Evolutionary conservation across 2,888 invertebrate genomes (phyloP).

Genomic region (Dermolepida albohirtum): DNA sequence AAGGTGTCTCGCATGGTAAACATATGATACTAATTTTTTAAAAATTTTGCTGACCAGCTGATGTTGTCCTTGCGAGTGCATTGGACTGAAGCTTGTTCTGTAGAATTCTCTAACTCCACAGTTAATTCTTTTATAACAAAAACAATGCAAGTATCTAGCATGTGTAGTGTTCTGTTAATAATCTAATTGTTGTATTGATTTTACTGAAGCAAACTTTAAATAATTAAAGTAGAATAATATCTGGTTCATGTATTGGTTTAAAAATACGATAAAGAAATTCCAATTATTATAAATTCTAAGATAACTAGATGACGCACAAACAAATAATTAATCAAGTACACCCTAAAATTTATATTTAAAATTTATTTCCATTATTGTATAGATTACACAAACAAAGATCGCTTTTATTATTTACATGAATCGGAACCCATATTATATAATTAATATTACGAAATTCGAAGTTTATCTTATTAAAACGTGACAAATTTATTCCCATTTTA

Average conservation of each 20-base stretch:
- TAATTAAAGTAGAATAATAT: neutral
- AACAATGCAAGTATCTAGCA: no score
- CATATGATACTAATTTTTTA: no score
- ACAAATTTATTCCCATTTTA: conserved; percentile 33
- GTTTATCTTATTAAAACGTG: conserved; percentile 33
- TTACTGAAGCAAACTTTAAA: neutral
- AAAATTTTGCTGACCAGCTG: no score
- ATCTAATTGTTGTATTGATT: no score
- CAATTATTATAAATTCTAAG: conserved; percentile 15
- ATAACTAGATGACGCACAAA: conserved; percentile 5
- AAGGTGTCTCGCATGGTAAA: no score
- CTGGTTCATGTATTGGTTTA: neutral
- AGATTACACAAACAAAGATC: neutral
- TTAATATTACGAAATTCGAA: conserved; percentile 22
- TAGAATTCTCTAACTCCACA: no score
- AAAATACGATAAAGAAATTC: neutral
- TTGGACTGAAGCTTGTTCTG: no score
- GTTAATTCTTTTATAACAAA: no score
- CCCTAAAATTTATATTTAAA: conserved; percentile 9
- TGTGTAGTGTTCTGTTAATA: no score
- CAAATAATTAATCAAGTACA: conserved; percentile 2
- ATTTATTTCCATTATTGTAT: conserved; percentile 2
- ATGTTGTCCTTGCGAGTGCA: no score
- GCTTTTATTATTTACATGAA: neutral
- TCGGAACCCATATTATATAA: neutral